Evolutionary conservation across 37 sponge, comb jelly and placozoan species (phyloP).

Genomic region (Bolinopsis microptera): DNA sequence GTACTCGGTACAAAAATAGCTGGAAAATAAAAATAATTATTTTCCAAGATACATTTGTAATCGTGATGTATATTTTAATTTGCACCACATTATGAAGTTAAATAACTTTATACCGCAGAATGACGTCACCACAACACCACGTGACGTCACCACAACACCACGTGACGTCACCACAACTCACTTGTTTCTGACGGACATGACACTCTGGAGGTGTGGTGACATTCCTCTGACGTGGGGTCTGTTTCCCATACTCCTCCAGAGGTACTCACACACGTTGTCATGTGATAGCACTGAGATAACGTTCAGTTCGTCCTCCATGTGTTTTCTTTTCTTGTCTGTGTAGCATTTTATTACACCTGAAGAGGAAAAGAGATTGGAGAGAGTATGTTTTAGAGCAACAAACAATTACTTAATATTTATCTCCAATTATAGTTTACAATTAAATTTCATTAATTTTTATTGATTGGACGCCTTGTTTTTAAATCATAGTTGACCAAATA

Average conservation of each 20-base stretch:
- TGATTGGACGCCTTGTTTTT: too few species aligned
- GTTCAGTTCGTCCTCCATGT: constrained; percentile 42
- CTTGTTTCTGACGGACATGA: constrained; percentile 48
- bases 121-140: not conserved
- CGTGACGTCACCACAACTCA: not conserved
- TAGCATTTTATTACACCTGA: constrained; percentile 53
- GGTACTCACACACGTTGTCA: constrained; percentile 43
- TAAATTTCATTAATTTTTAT: too few species aligned
- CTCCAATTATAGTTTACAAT: too few species aligned
- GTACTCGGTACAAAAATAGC: constrained; percentile 45
- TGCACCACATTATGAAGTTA: too few species aligned
- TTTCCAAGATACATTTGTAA: too few species aligned
- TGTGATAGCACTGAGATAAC: constrained; percentile 32
- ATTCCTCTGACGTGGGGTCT: constrained; percentile 19
- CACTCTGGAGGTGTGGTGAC: constrained; percentile 42
- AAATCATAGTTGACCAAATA: too few species aligned
- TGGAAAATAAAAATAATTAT: not conserved
- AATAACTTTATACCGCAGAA: too few species aligned
- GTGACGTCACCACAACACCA: not conserved
- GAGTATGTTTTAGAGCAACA: not conserved
- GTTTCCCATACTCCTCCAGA: constrained; percentile 42
- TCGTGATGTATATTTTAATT: too few species aligned
- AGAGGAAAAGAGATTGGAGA: not conserved
- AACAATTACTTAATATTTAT: too few species aligned
- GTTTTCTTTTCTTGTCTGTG: constrained; percentile 19